These are phyloP conservation scores for Camptogramma bilineatum DNA, from an alignment of 2,888 invertebrate genomes.

Conservation along the genomic window DNA sequence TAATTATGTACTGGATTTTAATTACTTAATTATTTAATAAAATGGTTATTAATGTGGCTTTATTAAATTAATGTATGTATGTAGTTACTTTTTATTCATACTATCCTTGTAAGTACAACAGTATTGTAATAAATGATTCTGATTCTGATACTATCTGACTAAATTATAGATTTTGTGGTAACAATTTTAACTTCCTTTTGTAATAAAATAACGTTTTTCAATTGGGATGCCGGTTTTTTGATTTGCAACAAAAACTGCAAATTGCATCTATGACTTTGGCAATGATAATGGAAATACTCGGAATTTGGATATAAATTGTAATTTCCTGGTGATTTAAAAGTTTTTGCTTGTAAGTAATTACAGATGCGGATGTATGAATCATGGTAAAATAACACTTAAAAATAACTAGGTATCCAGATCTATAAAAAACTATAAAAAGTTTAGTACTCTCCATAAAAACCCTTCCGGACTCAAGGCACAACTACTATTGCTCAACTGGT, in stretches of 20 bases:
- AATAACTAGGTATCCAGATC: not conserved
- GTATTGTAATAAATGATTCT: constrained; percentile 10
- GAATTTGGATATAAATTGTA: not conserved
- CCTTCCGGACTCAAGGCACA: too few relatives aligned
- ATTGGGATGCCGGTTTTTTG: not conserved
- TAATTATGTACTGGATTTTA: constrained; percentile 38
- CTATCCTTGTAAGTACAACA: too few relatives aligned
- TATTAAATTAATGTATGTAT: constrained; percentile 30
- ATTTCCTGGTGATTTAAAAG: not conserved
- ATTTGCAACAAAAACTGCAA: constrained; percentile 6
- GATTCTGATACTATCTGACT: not conserved
- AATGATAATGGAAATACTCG: constrained; percentile 14
- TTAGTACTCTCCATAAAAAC: too few relatives aligned
- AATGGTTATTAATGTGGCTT: constrained; percentile 24
- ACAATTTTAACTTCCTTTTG: not conserved
- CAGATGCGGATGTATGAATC: constrained; percentile 6
- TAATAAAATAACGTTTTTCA: not conserved
- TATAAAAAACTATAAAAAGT: not conserved
- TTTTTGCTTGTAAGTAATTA: constrained; percentile 7
- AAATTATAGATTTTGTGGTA: not conserved
- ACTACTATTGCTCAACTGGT: too few relatives aligned
- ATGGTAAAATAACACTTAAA: not conserved
- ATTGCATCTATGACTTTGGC: constrained; percentile 14
- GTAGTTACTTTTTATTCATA: constrained; percentile 16
- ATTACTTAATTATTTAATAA: constrained; percentile 44